Conservation (phyloP, 2,888 invertebrate genomes). For the Trachelus stipa region DNA sequence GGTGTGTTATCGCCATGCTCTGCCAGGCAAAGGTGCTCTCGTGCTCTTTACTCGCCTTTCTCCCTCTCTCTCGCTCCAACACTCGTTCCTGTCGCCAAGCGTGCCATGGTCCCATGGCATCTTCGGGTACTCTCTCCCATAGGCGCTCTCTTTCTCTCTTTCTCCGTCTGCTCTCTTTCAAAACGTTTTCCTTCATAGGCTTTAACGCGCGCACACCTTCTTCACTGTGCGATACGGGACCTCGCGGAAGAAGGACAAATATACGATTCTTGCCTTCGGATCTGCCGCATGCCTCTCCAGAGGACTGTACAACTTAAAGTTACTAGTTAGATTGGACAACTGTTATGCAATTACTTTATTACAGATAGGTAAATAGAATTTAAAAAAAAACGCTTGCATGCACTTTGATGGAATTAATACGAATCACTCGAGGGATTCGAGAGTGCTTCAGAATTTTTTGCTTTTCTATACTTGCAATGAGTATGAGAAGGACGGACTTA, state of each 20-base stretch:
- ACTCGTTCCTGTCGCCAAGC: background rate
- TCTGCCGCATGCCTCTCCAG: background rate
- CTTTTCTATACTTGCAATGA: background rate
- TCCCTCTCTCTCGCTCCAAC: conserved; percentile 3
- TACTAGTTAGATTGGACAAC: background rate
- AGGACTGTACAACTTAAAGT: background rate
- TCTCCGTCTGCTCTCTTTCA: background rate
- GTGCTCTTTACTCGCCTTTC: conserved; percentile 24
- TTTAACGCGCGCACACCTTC: background rate
- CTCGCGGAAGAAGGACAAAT: background rate
- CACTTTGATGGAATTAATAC: background rate
- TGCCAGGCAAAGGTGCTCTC: conserved; percentile 11
- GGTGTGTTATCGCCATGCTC: conserved; percentile 3
- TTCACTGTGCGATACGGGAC: background rate
- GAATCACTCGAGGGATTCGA: background rate
- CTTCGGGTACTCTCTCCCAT: background rate
- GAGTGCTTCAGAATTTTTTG: background rate
- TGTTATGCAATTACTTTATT: background rate
- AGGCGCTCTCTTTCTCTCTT: background rate
- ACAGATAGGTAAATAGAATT: background rate
- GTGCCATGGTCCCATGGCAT: background rate
- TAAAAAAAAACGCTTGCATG: background rate
- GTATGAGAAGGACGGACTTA: background rate
- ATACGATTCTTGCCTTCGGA: background rate
- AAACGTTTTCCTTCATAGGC: background rate